A percentile compares a stretch with the other conserved stretches of the same genome.
phyloP scores from a whole-genome alignment of 1,140 invertebrate species.

The Thalassaphorura encarpata region DNA sequence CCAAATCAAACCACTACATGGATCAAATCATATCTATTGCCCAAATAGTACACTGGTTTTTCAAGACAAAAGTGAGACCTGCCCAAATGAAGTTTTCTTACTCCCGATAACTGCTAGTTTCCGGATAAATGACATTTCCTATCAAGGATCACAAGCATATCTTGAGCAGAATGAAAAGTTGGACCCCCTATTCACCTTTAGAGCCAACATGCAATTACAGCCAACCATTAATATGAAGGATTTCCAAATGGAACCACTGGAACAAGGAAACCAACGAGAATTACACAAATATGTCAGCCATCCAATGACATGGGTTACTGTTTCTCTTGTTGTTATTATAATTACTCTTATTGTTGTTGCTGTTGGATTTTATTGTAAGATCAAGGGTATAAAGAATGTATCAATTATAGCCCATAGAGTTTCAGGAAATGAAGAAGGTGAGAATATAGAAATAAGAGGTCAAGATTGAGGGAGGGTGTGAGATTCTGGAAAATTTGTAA shows the following conservation, averaged over 20 bases:
- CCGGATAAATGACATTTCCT: neutral
- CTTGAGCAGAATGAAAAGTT: neutral
- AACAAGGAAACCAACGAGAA: neutral
- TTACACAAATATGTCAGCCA: neutral
- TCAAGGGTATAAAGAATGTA: too few relatives aligned
- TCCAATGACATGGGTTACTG: neutral
- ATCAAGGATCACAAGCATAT: neutral
- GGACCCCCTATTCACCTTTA: neutral
- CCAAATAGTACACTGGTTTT: neutral
- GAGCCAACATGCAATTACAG: neutral
- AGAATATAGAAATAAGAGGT: too few relatives aligned
- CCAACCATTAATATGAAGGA: neutral
- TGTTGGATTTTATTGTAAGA: too few relatives aligned
- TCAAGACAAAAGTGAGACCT: neutral
- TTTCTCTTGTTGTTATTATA: too few relatives aligned
- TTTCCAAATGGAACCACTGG: neutral
- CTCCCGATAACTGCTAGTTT: neutral
- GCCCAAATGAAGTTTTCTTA: conserved; percentile 4
- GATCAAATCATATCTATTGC: conserved; percentile 1
- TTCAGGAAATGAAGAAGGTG: too few relatives aligned
- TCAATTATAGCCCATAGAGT: too few relatives aligned
- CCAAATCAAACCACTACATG: neutral
- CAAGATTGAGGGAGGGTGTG: too few relatives aligned
- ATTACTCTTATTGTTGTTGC: too few relatives aligned
- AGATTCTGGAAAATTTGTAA: too few relatives aligned